Conservation (phyloP, 2,797 vertebrate species). For the Esox lucius region DNA sequence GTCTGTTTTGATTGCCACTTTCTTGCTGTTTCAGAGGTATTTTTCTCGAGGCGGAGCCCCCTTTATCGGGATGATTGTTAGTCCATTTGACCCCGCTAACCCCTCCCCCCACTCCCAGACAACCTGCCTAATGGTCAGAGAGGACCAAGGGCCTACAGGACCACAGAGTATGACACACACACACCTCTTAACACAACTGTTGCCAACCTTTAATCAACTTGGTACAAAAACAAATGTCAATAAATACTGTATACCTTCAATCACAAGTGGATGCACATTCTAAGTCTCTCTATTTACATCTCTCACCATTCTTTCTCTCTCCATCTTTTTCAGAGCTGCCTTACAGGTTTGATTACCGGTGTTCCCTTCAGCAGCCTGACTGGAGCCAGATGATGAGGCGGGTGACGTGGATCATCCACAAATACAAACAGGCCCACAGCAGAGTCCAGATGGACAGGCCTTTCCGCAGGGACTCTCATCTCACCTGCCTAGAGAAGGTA, state of each 20-base stretch:
- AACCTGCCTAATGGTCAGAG: conserved; percentile 91
- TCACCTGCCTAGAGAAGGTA: conserved; percentile 96
- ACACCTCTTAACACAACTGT: neutral
- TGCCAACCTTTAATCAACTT: neutral
- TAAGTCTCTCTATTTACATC: neutral
- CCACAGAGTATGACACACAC: conserved; percentile 83
- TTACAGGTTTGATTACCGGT: conserved; percentile 89
- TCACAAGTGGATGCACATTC: neutral
- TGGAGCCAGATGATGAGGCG: conserved; percentile 90
- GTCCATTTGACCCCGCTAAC: conserved; percentile 92
- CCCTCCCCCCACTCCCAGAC: conserved; percentile 91
- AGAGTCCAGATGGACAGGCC: conserved; percentile 89
- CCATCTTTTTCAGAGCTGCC: conserved; percentile 80
- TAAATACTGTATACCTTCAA: neutral
- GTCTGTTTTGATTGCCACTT: conserved; percentile 11
- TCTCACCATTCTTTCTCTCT: conserved; percentile 13
- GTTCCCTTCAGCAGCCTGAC: conserved; percentile 83
- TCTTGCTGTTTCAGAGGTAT: conserved; percentile 80
- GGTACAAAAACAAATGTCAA: neutral
- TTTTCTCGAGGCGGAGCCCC: conserved; percentile 96
- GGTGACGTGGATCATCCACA: conserved; percentile 92
- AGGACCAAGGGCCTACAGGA: conserved; percentile 79
- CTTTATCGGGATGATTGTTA: conserved; percentile 98
- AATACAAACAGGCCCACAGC: conserved; percentile 84
- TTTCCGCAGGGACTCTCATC: conserved; percentile 87